phyloP scores from a whole-genome alignment of 2,797 vertebrate genomes.

The Helicolenus hilgendorfi region DNA sequence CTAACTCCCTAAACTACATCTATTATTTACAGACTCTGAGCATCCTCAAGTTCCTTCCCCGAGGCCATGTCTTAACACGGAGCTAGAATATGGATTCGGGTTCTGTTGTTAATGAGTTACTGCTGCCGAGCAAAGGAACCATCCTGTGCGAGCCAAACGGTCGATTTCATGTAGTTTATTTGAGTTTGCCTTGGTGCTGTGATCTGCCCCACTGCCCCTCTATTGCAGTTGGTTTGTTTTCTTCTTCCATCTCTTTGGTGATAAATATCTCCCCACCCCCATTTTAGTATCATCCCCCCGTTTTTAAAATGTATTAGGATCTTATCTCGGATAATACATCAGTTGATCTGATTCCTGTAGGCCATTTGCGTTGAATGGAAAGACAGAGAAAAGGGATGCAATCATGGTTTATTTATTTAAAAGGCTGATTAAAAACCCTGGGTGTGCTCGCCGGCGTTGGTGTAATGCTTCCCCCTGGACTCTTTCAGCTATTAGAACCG shows the following conservation, averaged over 20 bases:
- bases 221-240: conserved; percentile 22
- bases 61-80: conserved; percentile 29
- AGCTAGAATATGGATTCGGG: conserved; percentile 45
- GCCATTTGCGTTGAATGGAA: conserved; percentile 43
- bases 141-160: background rate
- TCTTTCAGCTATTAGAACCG: conserved; percentile 59
- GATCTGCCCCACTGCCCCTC: conserved; percentile 2
- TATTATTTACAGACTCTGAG: conserved; percentile 79
- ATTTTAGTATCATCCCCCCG: background rate
- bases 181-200: conserved; percentile 14
- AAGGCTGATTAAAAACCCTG: conserved; percentile 66
- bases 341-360: conserved; percentile 48
- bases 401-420: conserved; percentile 71
- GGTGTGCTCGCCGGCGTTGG: conserved; percentile 10
- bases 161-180: conserved; percentile 42
- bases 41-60: conserved; percentile 47
- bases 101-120: conserved; percentile 56
- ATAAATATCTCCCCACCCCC: conserved; percentile 24
- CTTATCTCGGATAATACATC: conserved; percentile 61
- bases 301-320: conserved; percentile 59
- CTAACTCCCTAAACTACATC: conserved; percentile 58
- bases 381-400: conserved; percentile 36
- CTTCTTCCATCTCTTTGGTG: background rate
- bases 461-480: conserved; percentile 16
- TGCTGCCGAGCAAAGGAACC: conserved; percentile 22